These are phyloP conservation scores for Ganaspis brasiliensis DNA, from an alignment of 2,888 invertebrate species.

Conservation along the genomic window DNA sequence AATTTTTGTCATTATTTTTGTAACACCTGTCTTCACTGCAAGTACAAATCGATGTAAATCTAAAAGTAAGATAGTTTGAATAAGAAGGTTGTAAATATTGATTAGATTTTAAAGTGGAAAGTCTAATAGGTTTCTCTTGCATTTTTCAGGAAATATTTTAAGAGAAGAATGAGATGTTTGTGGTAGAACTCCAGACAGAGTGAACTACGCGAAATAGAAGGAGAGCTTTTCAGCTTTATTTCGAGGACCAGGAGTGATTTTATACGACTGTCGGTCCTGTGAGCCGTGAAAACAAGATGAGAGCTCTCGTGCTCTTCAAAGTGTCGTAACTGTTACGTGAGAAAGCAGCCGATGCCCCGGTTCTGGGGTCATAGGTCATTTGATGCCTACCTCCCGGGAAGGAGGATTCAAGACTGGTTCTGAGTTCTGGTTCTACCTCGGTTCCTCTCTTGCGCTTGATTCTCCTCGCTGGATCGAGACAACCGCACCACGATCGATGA, in stretches of 20 bases:
- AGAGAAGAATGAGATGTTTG: constrained; percentile 7
- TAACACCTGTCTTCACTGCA: too few relatives aligned
- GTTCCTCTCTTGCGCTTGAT: constrained; percentile 50
- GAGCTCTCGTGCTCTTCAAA: constrained; percentile 51
- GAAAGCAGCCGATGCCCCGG: constrained; percentile 77
- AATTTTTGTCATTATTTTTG: too few relatives aligned
- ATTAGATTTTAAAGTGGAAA: too few relatives aligned
- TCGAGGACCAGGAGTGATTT: constrained; percentile 33
- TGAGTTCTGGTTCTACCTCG: constrained; percentile 67
- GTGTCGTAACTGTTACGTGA: constrained; percentile 77
- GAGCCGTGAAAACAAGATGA: constrained; percentile 58
- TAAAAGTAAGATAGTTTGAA: too few relatives aligned
- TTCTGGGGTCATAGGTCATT: constrained; percentile 77
- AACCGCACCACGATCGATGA: constrained; percentile 50
- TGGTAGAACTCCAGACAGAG: not conserved
- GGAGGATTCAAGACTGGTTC: constrained; percentile 72
- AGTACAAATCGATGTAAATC: too few relatives aligned
- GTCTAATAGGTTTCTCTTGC: too few relatives aligned
- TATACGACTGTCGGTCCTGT: constrained; percentile 52
- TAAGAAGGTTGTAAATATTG: too few relatives aligned
- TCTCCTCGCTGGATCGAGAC: constrained; percentile 55
- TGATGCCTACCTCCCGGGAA: constrained; percentile 73
- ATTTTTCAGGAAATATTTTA: too few relatives aligned
- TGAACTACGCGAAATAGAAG: not conserved
- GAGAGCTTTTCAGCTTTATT: constrained; percentile 42